These are phyloP conservation scores for Diachasma alloeum DNA, from an alignment of 1,140 invertebrate genomes.

Conservation along the genomic window DNA sequence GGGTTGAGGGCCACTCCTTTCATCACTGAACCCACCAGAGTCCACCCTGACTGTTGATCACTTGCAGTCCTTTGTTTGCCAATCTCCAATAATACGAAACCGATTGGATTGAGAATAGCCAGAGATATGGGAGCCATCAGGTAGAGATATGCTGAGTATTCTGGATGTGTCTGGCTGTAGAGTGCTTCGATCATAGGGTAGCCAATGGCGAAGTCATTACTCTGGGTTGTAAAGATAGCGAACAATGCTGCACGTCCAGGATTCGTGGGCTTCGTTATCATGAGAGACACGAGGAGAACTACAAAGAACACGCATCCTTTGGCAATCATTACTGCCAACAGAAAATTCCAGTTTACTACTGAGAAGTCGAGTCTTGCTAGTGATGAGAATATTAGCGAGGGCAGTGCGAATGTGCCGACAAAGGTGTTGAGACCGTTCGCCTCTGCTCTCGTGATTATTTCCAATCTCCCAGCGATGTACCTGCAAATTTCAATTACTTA, in stretches of 20 bases:
- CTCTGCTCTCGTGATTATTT: slow-evolving; percentile 84
- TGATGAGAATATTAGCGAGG: slow-evolving; percentile 90
- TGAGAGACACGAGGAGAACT: slow-evolving; percentile 80
- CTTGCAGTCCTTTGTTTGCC: slow-evolving; percentile 66
- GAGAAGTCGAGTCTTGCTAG: slow-evolving; percentile 86
- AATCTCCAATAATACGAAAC: slow-evolving; percentile 90
- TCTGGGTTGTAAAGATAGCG: slow-evolving; percentile 95
- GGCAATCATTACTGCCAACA: slow-evolving; percentile 84
- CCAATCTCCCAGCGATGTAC: slow-evolving; percentile 87
- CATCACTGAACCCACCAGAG: slow-evolving; percentile 60
- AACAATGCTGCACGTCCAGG: slow-evolving; percentile 87
- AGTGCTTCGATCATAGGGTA: slow-evolving; percentile 88
- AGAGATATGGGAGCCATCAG: slow-evolving; percentile 94
- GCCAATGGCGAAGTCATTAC: slow-evolving; percentile 97
- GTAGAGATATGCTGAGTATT: slow-evolving; percentile 91
- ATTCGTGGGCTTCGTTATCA: slow-evolving; percentile 82
- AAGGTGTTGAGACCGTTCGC: slow-evolving; percentile 92
- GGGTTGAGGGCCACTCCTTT: slow-evolving; percentile 88
- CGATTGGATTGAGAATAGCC: slow-evolving; percentile 91
- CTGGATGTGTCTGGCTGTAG: slow-evolving; percentile 82
- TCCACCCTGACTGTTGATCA: slow-evolving; percentile 41
- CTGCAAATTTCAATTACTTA: slow-evolving; percentile 65
- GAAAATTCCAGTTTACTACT: slow-evolving; percentile 88
- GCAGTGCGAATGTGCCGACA: slow-evolving; percentile 92
- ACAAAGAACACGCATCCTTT: slow-evolving; percentile 87